Conservation (phyloP, 2,113 vertebrate genomes). For the Sphaerodactylus townsendi region DNA sequence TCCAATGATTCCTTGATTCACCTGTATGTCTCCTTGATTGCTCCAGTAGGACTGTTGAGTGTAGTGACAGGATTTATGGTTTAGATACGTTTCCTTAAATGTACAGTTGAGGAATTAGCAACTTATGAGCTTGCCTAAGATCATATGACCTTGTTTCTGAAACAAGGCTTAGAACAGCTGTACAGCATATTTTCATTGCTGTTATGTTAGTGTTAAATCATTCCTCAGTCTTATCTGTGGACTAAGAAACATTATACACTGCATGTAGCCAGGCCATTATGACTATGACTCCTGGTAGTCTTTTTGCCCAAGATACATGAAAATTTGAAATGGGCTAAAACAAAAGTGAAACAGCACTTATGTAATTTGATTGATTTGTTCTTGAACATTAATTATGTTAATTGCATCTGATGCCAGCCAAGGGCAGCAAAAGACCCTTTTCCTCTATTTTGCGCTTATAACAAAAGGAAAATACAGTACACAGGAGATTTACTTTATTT, state of each 20-base stretch:
- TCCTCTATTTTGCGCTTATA: conserved; percentile 15
- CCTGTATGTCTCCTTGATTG: not conserved
- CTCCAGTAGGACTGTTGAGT: not conserved
- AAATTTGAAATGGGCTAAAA: conserved; percentile 11
- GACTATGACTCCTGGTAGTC: not conserved
- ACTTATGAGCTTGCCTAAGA: no score
- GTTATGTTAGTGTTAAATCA: no score
- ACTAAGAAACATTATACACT: no score
- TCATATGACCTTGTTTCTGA: no score
- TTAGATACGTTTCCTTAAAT: no score
- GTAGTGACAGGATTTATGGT: no score
- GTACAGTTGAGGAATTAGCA: no score
- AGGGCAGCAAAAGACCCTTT: not conserved
- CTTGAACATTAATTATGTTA: conserved; percentile 20
- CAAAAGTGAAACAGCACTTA: conserved; percentile 16
- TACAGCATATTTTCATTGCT: no score
- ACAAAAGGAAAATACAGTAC: not conserved
- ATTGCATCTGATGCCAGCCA: not conserved
- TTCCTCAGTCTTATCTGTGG: no score
- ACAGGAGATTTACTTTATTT: not conserved
- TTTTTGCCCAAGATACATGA: not conserved
- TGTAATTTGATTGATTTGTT: not conserved
- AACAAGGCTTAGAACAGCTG: no score
- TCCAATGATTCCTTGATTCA: not conserved
- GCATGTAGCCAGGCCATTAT: not conserved